Evolutionary conservation across 64 coral and sea anemone species (phyloP), one percentile per base, ranked within the genome.

Genomic region (Montipora capricornis): DNA sequence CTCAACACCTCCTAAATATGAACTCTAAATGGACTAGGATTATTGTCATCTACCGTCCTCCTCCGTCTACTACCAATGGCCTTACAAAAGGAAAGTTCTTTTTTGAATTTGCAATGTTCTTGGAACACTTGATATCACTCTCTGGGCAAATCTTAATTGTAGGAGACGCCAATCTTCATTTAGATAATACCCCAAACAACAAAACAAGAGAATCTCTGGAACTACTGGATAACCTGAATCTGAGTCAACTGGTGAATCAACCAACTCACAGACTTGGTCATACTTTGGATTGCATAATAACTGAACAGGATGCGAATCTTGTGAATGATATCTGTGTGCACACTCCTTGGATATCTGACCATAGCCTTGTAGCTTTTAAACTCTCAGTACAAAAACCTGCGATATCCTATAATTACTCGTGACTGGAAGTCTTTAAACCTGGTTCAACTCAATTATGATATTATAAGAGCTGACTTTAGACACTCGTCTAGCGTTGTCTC

Each of bases 321-420:
- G 52, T 88, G 16, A 51, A 20, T 75, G 47, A 88, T 19, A 49
- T 88, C 67, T 8, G 6, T 16, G 86, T 88, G 57, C 45, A 88
- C 57, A 75, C 47, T 88, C 86, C 86, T 5, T 77, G 87, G 87
- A 76, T 89, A 55, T 76, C 70, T 76, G 87, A 89, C 50, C 87
- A 89, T 20, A 55, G 87, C 44, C 16, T 89, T 77, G 74, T 77
- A 52, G 46, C 69, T 19, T 89, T 89, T 7, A 49, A 89, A 12
- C 69, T 89, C 20, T 76, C 71, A 6, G 48, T 89, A 74, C 47
- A 17, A 17, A 89, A 55, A 4, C 87, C 87, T 49, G 45, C 19
- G 22, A 76, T 89, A 59, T 58, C 47, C 45, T 46, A 60, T 89
- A 49, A 88, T 20, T 52, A 74, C 86, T 75, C 68, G 86, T 14